These are phyloP conservation scores for Leucoraja ocellata DNA, from an alignment of 2,797 vertebrate species.

Conservation along the genomic window DNA sequence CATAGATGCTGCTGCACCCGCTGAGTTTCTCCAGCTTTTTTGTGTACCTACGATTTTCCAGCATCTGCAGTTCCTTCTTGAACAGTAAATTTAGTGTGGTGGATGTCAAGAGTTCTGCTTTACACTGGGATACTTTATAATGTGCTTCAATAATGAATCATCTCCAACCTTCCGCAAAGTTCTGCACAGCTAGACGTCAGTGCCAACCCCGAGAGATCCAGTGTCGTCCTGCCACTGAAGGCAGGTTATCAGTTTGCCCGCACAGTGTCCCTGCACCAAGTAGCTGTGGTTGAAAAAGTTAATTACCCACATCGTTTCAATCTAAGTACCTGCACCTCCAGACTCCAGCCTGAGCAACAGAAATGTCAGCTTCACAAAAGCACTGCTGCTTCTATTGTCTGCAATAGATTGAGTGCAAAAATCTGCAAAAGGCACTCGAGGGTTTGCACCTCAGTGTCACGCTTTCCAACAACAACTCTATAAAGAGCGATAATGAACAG, in stretches of 20 bases:
- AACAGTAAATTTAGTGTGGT: background rate
- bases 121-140: background rate
- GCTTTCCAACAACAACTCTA: background rate
- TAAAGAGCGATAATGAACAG: background rate
- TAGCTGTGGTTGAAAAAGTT: background rate
- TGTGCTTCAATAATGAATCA: background rate
- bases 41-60: no score
- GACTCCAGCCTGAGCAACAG: background rate
- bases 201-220: background rate
- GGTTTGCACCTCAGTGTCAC: background rate
- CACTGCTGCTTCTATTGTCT: background rate
- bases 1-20: no score
- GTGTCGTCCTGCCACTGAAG: background rate
- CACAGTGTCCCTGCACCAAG: background rate
- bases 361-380: conserved; percentile 16
- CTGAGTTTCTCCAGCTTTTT: no score
- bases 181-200: background rate
- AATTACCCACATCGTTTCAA: conserved; percentile 4
- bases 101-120: background rate
- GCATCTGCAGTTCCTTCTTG: no score
- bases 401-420: conserved; percentile 2
- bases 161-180: background rate
- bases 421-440: background rate
- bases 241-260: background rate
- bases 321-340: background rate